Evolutionary conservation across 2,113 vertebrate species (phyloP).

Genomic region (Notiomystis cincta): DNA sequence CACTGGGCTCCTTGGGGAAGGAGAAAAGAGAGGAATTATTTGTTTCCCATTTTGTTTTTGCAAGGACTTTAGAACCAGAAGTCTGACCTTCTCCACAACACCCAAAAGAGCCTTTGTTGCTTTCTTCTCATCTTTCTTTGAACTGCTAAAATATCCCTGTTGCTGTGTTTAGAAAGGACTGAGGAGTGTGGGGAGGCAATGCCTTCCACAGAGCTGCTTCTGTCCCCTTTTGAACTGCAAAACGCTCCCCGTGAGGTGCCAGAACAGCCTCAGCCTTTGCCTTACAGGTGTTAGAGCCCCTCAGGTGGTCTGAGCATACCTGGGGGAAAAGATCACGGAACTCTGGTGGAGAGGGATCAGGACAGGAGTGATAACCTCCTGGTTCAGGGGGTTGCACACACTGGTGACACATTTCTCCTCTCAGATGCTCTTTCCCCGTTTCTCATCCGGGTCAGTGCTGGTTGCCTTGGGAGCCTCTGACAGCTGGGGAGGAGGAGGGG

Average conservation of each 20-base stretch:
- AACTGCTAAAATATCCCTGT: neutral
- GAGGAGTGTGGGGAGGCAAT: neutral
- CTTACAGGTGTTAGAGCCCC: neutral
- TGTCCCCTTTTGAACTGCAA: neutral
- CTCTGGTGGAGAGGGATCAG: neutral
- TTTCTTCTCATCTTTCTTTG: neutral
- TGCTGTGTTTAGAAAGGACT: neutral
- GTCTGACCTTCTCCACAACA: neutral
- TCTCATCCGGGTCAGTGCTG: neutral
- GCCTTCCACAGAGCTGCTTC: neutral
- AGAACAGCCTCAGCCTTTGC: neutral
- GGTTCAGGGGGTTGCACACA: neutral
- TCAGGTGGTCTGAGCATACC: neutral
- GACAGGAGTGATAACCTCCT: neutral
- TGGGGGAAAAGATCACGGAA: too few relatives aligned
- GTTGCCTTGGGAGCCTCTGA: neutral
- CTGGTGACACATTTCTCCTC: neutral
- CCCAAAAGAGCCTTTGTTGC: neutral
- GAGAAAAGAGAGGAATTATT: neutral
- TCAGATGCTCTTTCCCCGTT: fast-evolving
- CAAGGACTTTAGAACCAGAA: neutral
- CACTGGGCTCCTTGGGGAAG: neutral
- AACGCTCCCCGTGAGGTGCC: too few relatives aligned
- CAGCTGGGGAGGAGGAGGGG: neutral
- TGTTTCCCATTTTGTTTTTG: neutral